Conservation (phyloP, 53 echinoderm and acorn worm species). For the Glandiceps talaboti region DNA sequence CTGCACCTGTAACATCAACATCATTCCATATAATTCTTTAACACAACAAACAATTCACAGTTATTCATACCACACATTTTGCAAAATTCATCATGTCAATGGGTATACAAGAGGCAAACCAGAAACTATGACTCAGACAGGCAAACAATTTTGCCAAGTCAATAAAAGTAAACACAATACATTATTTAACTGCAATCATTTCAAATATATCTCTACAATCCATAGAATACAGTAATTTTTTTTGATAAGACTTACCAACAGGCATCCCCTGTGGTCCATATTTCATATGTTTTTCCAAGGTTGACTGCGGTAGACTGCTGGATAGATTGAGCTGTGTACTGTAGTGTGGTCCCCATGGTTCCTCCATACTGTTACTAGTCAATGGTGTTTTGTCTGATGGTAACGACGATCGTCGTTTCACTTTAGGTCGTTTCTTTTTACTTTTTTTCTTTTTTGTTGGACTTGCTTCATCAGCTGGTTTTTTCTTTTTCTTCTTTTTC, state of each 20-base stretch:
- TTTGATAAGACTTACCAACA: neutral
- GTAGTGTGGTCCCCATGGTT: neutral
- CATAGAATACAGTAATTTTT: neutral
- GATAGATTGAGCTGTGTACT: conserved; percentile 29
- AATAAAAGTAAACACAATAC: no score
- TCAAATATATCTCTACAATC: no score
- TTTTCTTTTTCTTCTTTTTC: neutral
- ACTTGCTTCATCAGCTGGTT: conserved; percentile 4
- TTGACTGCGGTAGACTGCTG: conserved; percentile 64
- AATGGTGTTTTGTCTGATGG: neutral
- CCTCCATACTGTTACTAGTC: neutral
- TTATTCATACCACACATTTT: no score
- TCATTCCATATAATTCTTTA: no score
- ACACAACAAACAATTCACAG: no score
- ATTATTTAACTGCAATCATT: no score
- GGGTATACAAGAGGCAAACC: no score
- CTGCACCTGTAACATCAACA: neutral
- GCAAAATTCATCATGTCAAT: no score
- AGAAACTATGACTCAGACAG: no score
- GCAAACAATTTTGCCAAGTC: no score
- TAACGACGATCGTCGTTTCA: conserved; percentile 1
- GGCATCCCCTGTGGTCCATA: neutral
- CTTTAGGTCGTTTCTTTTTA: conserved; percentile 23
- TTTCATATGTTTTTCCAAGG: conserved; percentile 75
- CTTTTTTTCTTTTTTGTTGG: conserved; percentile 8